A percentile compares a stretch with the other conserved stretches of the same genome.
Evolutionary conservation across 2,888 invertebrate genomes (phyloP).

Genomic region (Mythimna loreyi): DNA sequence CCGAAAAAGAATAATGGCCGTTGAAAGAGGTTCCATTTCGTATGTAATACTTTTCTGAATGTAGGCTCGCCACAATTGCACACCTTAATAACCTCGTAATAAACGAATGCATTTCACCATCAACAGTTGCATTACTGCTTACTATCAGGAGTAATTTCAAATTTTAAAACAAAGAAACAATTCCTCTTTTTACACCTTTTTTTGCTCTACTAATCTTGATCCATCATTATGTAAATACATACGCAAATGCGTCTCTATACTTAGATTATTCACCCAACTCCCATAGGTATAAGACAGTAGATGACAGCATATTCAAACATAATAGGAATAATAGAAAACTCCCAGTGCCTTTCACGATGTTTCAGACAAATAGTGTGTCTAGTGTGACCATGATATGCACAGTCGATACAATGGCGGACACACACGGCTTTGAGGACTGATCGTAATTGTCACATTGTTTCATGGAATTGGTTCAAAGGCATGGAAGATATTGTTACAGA

Average conservation of each 20-base stretch:
- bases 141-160: too few relatives aligned
- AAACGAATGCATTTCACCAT: too few relatives aligned
- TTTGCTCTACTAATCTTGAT: too few relatives aligned
- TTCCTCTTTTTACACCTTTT: too few relatives aligned
- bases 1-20: too few relatives aligned
- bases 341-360: slow-evolving; percentile 3
- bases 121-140: too few relatives aligned
- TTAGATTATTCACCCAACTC: not conserved
- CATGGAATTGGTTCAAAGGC: not conserved
- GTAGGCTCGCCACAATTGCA: too few relatives aligned
- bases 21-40: too few relatives aligned
- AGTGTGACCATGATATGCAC: slow-evolving; percentile 6
- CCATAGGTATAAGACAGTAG: not conserved
- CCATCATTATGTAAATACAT: too few relatives aligned
- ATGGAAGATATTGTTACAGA: not conserved
- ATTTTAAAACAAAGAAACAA: too few relatives aligned
- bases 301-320: not conserved
- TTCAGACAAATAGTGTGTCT: not conserved
- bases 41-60: too few relatives aligned
- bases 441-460: not conserved
- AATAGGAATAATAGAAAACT: not conserved
- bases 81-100: too few relatives aligned
- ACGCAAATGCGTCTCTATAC: not conserved
- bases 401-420: not conserved
- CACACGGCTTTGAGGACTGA: not conserved